Evolutionary conservation across 2,888 invertebrate species (phyloP).

Genomic region (Eupeodes luniger): DNA sequence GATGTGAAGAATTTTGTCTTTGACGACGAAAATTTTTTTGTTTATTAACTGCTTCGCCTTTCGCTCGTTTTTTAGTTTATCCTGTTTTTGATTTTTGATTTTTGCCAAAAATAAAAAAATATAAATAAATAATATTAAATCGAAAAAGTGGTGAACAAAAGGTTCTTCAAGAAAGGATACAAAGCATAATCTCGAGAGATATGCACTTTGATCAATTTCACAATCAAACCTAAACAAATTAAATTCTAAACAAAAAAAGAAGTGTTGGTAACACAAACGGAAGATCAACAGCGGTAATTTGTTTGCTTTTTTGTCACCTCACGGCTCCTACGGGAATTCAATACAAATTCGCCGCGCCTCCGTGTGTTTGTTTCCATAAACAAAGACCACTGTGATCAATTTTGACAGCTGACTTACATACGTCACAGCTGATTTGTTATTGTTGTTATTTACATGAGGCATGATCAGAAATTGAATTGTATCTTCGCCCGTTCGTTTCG

Average conservation of each 20-base stretch:
- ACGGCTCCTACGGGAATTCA: neutral
- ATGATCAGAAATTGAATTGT: slow-evolving; percentile 1
- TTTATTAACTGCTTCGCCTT: slow-evolving; percentile 72
- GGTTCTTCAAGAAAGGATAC: neutral
- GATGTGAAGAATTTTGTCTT: slow-evolving; percentile 65
- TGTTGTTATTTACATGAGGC: neutral
- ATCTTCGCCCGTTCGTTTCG: neutral
- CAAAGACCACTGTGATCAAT: neutral
- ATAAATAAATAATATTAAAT: slow-evolving; percentile 2
- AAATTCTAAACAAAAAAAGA: neutral
- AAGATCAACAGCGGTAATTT: slow-evolving; percentile 14
- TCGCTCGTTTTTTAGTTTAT: slow-evolving; percentile 57
- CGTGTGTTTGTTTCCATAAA: neutral
- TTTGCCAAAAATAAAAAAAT: slow-evolving; percentile 7
- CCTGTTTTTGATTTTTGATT: slow-evolving; percentile 40
- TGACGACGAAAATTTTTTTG: slow-evolving; percentile 56
- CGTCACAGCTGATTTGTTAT: slow-evolving; percentile 1
- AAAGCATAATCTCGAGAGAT: slow-evolving; percentile 20
- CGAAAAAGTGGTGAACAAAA: slow-evolving; percentile 11
- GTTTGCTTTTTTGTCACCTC: neutral
- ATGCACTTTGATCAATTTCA: slow-evolving; percentile 72
- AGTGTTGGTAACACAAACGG: neutral
- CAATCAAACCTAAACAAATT: neutral
- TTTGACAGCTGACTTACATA: neutral
- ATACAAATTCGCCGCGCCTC: neutral